Percentiles rank a stretch among this genome's conserved stretches.
Evolutionary conservation across 2,888 invertebrate genomes (phyloP).

Genomic region (Capitulum mitella): DNA sequence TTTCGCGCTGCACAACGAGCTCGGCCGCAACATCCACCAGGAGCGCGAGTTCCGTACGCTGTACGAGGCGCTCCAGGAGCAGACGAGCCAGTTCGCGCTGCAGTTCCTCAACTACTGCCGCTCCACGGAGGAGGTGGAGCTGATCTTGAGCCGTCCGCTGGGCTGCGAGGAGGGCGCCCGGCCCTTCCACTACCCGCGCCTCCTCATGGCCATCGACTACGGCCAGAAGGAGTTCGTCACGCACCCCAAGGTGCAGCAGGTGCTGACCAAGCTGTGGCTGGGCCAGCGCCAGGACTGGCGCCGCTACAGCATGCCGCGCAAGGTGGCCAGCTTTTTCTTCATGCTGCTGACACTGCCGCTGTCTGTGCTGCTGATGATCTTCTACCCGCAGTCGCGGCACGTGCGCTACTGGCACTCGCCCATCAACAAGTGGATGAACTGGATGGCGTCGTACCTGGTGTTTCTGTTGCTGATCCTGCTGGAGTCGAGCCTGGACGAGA

Average conservation of each 20-base stretch:
- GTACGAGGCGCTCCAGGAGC: neutral
- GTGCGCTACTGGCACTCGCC: conserved; percentile 43
- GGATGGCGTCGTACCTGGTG: conserved; percentile 57
- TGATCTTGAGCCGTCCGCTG: neutral
- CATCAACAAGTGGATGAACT: conserved; percentile 63
- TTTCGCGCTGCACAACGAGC: neutral
- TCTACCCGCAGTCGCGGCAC: conserved; percentile 13
- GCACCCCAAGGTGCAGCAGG: conserved; percentile 65
- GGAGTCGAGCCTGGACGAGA: conserved; percentile 52
- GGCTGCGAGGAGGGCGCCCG: conserved; percentile 18
- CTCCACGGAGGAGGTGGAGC: conserved; percentile 14
- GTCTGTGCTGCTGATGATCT: neutral
- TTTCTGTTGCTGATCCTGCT: conserved; percentile 58
- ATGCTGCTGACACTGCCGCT: neutral
- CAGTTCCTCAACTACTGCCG: conserved; percentile 14
- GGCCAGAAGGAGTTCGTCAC: conserved; percentile 66
- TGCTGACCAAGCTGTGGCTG: conserved; percentile 36
- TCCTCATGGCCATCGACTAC: conserved; percentile 49
- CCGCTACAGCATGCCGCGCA: neutral
- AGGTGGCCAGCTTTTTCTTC: neutral
- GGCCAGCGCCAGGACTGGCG: conserved; percentile 12
- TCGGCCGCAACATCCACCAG: neutral
- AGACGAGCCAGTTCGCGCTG: neutral
- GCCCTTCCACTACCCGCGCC: conserved; percentile 7
- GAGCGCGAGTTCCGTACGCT: conserved; percentile 17